Percentiles rank a stretch among this genome's conserved stretches.
Evolutionary conservation across 2,797 vertebrate genomes (phyloP).

Genomic region (Spinus olivaceus): DNA sequence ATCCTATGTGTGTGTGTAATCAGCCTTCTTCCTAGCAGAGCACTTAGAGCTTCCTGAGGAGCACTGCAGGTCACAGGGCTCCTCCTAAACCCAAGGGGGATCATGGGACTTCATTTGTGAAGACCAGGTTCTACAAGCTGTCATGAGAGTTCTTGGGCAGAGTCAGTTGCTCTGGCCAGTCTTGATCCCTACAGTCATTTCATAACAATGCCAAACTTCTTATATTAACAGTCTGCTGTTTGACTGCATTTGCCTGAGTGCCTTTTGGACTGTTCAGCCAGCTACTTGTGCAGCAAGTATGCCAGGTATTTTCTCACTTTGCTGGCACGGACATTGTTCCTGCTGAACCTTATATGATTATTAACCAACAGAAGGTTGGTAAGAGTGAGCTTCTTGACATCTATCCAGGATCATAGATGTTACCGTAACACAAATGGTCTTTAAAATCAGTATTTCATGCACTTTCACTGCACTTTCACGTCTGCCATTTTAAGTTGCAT

Average conservation of each 20-base stretch:
- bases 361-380: background rate
- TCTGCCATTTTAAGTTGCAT: background rate
- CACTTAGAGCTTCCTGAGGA: background rate
- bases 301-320: background rate
- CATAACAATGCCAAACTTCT: background rate
- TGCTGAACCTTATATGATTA: background rate
- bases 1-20: background rate
- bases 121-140: background rate
- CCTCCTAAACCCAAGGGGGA: background rate
- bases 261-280: background rate
- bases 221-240: background rate
- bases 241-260: background rate
- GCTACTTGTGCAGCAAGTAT: background rate
- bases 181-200: background rate
- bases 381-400: background rate
- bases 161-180: background rate
- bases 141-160: background rate
- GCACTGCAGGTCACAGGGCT: background rate
- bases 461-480: background rate
- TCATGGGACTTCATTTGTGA: background rate
- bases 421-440: background rate
- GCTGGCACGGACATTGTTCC: background rate
- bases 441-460: background rate
- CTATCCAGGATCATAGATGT: background rate
- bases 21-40: background rate